Conservation (phyloP, 2,113 vertebrate species). For the Mus musculus region DNA sequence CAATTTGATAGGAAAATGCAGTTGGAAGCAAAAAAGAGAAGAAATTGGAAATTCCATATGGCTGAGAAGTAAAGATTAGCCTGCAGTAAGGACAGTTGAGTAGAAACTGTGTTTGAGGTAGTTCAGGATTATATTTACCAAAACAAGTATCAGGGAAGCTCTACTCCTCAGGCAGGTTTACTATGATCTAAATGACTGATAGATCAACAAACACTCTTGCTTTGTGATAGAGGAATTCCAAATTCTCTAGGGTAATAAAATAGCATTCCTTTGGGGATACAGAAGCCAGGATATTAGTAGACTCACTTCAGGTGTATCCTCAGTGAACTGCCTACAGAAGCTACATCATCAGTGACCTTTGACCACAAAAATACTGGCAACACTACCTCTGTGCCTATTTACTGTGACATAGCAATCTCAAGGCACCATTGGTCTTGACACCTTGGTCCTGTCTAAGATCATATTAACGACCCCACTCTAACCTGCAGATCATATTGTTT, state of each 20-base stretch:
- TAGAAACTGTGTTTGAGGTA: background rate
- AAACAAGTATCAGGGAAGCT: background rate
- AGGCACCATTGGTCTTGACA: background rate
- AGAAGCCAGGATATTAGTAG: background rate
- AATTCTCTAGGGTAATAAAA: background rate
- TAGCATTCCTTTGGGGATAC: background rate
- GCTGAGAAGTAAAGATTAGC: background rate
- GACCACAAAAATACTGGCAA: background rate
- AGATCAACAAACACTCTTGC: background rate
- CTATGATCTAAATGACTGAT: background rate
- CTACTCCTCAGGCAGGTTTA: background rate
- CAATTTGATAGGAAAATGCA: background rate
- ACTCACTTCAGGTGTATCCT: too few relatives aligned
- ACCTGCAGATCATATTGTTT: background rate
- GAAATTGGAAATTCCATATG: background rate
- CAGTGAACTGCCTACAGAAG: background rate
- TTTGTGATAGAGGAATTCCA: too few relatives aligned
- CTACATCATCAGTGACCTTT: background rate
- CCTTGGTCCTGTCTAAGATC: background rate
- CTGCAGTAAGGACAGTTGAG: background rate
- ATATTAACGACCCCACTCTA: background rate
- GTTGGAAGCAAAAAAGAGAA: background rate
- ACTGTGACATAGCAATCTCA: too few relatives aligned
- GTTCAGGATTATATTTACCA: background rate
- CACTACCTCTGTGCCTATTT: background rate